phyloP scores from a whole-genome alignment of 2,888 invertebrate species.

The Trimorus sp. region DNA sequence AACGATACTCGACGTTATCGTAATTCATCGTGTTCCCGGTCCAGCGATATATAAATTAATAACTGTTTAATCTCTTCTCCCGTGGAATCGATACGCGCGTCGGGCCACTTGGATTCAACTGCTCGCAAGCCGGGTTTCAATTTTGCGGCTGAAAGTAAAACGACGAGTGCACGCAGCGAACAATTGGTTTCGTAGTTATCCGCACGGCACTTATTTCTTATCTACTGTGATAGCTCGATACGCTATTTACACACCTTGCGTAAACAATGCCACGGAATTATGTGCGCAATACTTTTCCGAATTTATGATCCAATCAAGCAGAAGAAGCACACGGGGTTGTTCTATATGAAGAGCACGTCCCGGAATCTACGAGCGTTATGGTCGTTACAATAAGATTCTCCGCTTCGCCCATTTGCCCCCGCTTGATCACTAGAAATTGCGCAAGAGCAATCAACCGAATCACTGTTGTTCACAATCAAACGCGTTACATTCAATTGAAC shows the following conservation, averaged over 20 bases:
- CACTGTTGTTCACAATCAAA: conserved; percentile 49
- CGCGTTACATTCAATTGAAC: conserved; percentile 44
- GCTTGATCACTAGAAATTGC: conserved; percentile 52
- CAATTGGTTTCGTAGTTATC: conserved; percentile 38
- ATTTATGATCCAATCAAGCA: conserved; percentile 62
- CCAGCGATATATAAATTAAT: conserved; percentile 17
- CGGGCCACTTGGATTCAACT: conserved; percentile 4
- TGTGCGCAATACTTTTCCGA: conserved; percentile 43
- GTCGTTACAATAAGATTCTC: conserved; percentile 58
- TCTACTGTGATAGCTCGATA: conserved; percentile 16
- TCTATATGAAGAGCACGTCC: conserved; percentile 64
- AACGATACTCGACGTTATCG: conserved; percentile 3
- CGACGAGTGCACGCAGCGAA: neutral
- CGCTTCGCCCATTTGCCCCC: conserved; percentile 52
- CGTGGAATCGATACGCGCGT: conserved; percentile 16
- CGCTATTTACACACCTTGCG: conserved; percentile 42
- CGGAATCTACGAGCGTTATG: conserved; percentile 61
- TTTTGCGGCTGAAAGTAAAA: conserved; percentile 41
- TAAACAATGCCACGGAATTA: conserved; percentile 52
- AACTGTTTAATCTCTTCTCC: conserved; percentile 17
- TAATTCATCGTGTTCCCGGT: neutral
- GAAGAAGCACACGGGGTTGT: conserved; percentile 59
- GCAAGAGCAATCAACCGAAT: conserved; percentile 48
- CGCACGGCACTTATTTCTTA: conserved; percentile 25
- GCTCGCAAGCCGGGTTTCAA: conserved; percentile 11